Conservation (phyloP, 2,888 invertebrate species). For the Rhagophthalmus giganteus region DNA sequence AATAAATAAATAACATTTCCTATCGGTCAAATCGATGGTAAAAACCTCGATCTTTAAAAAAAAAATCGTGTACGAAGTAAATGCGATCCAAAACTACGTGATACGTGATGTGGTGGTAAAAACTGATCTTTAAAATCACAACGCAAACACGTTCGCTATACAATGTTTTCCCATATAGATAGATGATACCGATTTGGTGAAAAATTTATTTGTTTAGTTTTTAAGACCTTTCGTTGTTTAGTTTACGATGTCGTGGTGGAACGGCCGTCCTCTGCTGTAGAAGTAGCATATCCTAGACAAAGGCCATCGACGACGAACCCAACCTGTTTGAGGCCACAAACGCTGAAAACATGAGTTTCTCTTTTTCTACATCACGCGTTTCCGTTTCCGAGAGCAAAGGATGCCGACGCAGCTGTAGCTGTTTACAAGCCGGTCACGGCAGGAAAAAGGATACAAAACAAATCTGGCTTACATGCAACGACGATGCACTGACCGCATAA, state of each 20-base stretch:
- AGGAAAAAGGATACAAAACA: constrained; percentile 35
- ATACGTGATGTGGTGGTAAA: background rate
- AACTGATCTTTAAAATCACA: constrained; percentile 1
- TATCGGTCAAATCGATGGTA: no score
- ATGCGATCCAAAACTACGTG: no score
- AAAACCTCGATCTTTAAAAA: no score
- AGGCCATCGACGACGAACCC: constrained; percentile 30
- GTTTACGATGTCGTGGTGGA: background rate
- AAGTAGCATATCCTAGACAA: constrained; percentile 30
- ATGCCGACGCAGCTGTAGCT: constrained; percentile 25
- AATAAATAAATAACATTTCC: no score
- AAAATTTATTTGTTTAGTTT: background rate
- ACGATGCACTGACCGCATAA: constrained; percentile 53
- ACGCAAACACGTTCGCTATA: no score
- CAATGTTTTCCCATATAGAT: no score
- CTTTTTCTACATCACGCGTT: constrained; percentile 23
- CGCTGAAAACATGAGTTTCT: constrained; percentile 14
- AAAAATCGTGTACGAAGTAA: no score
- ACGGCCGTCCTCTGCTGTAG: background rate
- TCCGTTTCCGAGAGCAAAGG: constrained; percentile 22
- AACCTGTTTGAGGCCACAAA: constrained; percentile 32
- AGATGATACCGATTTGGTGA: no score
- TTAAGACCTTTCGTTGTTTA: background rate
- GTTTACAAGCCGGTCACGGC: constrained; percentile 32
- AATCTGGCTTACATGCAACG: constrained; percentile 36